A percentile compares a stretch with the other conserved stretches of the same genome.
Conservation (phyloP, 1,140 invertebrate species). For the Hylaeus volcanicus region DNA sequence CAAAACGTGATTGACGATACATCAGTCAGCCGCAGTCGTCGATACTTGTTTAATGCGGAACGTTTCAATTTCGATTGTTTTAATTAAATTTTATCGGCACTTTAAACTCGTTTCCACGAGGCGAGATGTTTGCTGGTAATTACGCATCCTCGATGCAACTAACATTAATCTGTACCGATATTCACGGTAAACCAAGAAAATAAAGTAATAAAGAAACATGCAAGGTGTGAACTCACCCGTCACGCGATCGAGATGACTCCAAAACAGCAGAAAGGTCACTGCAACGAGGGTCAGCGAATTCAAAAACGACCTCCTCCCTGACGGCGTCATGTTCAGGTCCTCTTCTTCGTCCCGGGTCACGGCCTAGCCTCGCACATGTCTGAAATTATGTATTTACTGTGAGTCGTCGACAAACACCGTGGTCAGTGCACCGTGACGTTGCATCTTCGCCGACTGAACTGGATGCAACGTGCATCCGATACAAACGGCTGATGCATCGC, state of each 20-base stretch:
- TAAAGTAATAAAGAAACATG: too few species aligned
- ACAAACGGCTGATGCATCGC: not conserved
- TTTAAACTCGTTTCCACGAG: too few species aligned
- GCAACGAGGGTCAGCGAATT: not conserved
- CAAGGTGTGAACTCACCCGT: conserved; percentile 36
- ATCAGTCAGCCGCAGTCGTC: too few species aligned
- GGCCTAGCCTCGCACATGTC: conserved; percentile 47
- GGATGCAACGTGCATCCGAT: conserved; percentile 18
- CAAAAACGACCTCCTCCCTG: conserved; percentile 7
- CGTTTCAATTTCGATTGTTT: too few species aligned
- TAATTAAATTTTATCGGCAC: too few species aligned
- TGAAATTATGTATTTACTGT: conserved; percentile 58
- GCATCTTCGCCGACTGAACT: conserved; percentile 37
- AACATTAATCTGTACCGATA: too few species aligned
- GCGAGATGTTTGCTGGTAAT: too few species aligned
- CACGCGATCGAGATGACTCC: conserved; percentile 1
- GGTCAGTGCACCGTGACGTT: conserved; percentile 35
- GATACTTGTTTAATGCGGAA: too few species aligned
- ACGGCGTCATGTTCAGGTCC: conserved; percentile 40
- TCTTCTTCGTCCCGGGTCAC: conserved; percentile 38
- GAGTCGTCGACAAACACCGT: conserved; percentile 26
- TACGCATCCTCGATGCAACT: too few species aligned
- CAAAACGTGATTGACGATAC: too few species aligned
- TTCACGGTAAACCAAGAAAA: too few species aligned
- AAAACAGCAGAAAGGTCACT: conserved; percentile 9